Conservation (phyloP, 2,888 invertebrate genomes). For the Ganaspis brasiliensis region DNA sequence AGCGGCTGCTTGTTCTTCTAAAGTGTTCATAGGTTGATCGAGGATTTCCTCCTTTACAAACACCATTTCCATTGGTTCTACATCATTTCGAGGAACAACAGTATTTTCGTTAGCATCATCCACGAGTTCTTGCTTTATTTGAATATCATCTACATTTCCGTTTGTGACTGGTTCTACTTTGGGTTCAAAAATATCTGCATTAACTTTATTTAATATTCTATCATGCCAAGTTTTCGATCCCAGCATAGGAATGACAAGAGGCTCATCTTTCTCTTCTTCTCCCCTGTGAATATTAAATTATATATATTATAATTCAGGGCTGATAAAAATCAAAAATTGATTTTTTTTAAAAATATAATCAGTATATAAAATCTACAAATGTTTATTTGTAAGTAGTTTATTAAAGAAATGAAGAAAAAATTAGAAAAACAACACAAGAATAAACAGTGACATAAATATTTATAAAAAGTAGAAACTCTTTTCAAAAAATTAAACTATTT, state of each 20-base stretch:
- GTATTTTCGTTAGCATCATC: constrained; percentile 55
- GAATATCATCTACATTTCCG: constrained; percentile 29
- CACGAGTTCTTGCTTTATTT: constrained; percentile 62
- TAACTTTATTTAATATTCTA: constrained; percentile 81
- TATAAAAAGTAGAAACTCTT: no score
- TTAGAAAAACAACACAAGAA: no score
- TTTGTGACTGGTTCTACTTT: constrained; percentile 57
- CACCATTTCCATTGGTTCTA: constrained; percentile 52
- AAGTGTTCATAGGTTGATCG: constrained; percentile 71
- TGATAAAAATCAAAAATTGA: no score
- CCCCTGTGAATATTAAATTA: constrained; percentile 80
- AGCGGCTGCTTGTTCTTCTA: constrained; percentile 88
- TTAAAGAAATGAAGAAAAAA: no score
- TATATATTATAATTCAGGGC: no score
- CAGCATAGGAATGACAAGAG: constrained; percentile 86
- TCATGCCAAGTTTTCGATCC: constrained; percentile 75
- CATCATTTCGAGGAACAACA: constrained; percentile 41
- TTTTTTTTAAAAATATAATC: no score
- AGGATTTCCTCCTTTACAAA: constrained; percentile 67
- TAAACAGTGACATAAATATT: no score
- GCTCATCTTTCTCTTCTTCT: constrained; percentile 82
- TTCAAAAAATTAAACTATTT: no score
- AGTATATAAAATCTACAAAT: no score
- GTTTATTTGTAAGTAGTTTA: no score
- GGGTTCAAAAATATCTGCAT: constrained; percentile 78